Conservation (phyloP, 2,888 invertebrate species). For the Epinotia nisella region DNA sequence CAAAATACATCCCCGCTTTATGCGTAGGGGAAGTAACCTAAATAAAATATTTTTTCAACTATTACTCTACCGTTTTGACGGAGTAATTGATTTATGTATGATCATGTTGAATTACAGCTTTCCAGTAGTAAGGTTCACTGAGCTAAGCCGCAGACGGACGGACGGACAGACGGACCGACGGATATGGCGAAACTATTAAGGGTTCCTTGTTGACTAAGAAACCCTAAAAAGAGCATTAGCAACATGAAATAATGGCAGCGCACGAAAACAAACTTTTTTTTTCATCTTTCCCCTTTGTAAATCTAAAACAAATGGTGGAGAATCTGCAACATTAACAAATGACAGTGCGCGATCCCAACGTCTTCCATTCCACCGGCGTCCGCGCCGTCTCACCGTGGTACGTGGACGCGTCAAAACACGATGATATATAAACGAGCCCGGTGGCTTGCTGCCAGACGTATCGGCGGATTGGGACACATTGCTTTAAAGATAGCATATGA, state of each 20-base stretch:
- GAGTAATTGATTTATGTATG: too few species aligned
- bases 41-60: too few species aligned
- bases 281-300: too few species aligned
- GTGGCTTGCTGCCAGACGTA: slow-evolving; percentile 77
- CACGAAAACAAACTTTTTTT: background rate
- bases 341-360: slow-evolving; percentile 3
- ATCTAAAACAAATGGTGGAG: slow-evolving; percentile 11
- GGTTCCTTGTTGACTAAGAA: too few species aligned
- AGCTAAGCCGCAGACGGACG: too few species aligned
- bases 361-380: slow-evolving; percentile 28
- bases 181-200: too few species aligned
- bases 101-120: too few species aligned
- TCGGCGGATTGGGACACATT: slow-evolving; percentile 58
- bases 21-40: too few species aligned
- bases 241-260: slow-evolving; percentile 28
- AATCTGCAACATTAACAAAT: slow-evolving; percentile 34
- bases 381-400: slow-evolving; percentile 46
- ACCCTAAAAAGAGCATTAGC: background rate
- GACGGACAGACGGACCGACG: too few species aligned
- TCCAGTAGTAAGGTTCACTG: too few species aligned
- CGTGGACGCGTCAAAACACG: slow-evolving; percentile 74
- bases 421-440: slow-evolving; percentile 75
- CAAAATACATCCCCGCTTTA: too few species aligned
- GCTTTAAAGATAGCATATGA: slow-evolving; percentile 41
- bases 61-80: too few species aligned